Evolutionary conservation across 2,888 invertebrate species (phyloP).

Genomic region (Mythimna loreyi): DNA sequence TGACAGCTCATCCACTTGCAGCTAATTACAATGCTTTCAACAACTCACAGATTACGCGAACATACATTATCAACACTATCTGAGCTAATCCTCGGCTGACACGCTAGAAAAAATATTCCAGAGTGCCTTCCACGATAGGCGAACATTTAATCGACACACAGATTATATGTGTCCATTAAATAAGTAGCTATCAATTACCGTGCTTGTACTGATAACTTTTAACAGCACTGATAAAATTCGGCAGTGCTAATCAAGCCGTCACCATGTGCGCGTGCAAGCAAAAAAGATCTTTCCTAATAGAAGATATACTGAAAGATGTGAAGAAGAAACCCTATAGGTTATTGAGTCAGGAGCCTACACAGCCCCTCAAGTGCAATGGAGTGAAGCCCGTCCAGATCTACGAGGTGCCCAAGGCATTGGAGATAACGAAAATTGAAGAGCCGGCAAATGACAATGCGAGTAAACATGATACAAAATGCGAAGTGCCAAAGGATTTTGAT

Average conservation of each 20-base stretch:
- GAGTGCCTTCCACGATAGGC: conserved; percentile 64
- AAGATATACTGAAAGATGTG: conserved; percentile 82
- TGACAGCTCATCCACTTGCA: conserved; percentile 59
- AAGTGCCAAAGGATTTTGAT: conserved; percentile 76
- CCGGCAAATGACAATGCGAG: conserved; percentile 60
- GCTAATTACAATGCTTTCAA: conserved; percentile 70
- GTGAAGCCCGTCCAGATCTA: conserved; percentile 36
- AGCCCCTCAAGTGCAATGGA: conserved; percentile 72
- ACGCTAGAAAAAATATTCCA: conserved; percentile 64
- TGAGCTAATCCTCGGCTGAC: conserved; percentile 63
- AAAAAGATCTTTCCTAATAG: conserved; percentile 85
- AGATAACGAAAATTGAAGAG: conserved; percentile 26
- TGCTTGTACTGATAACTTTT: conserved; percentile 78
- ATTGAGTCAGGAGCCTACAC: conserved; percentile 75
- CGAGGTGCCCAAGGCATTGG: conserved; percentile 33
- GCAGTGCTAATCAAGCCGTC: conserved; percentile 79
- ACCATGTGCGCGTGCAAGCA: conserved; percentile 87
- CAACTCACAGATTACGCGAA: conserved; percentile 64
- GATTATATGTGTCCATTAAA: conserved; percentile 87
- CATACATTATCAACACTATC: conserved; percentile 63
- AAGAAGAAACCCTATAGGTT: conserved; percentile 77
- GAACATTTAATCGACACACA: conserved; percentile 72
- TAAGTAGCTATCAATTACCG: conserved; percentile 89
- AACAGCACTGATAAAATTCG: conserved; percentile 81
- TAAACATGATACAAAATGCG: conserved; percentile 71